phyloP scores from a whole-genome alignment of 2,888 invertebrate species.

The Amphipoea oculea region DNA sequence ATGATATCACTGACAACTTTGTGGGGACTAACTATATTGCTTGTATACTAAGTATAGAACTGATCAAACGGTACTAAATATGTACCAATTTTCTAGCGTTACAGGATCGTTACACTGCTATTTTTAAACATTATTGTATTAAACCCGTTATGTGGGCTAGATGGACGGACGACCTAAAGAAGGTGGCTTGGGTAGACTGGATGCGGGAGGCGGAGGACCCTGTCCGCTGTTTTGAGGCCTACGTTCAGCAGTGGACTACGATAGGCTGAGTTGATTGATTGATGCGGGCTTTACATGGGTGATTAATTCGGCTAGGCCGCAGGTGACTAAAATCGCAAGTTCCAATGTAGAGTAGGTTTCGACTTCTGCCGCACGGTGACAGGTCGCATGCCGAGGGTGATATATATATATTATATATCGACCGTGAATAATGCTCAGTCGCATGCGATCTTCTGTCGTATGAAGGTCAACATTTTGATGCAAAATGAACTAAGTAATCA shows the following conservation, averaged over 20 bases:
- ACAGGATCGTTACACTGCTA: not conserved
- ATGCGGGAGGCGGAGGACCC: too few species aligned
- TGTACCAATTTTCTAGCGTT: not conserved
- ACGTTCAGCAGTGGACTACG: too few species aligned
- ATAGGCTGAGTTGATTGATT: too few species aligned
- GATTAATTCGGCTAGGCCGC: not conserved
- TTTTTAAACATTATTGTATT: not conserved
- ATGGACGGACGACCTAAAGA: too few species aligned
- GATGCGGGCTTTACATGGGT: not conserved
- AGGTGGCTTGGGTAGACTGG: too few species aligned
- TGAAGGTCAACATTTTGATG: not conserved
- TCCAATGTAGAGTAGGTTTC: not conserved
- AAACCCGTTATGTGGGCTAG: not conserved
- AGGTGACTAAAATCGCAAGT: not conserved
- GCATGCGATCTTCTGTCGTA: not conserved
- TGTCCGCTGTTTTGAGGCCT: too few species aligned
- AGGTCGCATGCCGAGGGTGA: not conserved
- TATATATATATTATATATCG: too few species aligned
- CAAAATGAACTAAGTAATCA: not conserved
- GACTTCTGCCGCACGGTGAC: not conserved
- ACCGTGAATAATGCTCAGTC: not conserved
- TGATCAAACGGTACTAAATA: not conserved
- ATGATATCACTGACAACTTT: conserved; percentile 33
- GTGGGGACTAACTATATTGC: not conserved
- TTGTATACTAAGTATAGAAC: not conserved